A percentile compares a stretch with the other conserved stretches of the same genome.
phyloP scores from a whole-genome alignment of 2,113 vertebrate species.

The Semicossyphus pulcher region DNA sequence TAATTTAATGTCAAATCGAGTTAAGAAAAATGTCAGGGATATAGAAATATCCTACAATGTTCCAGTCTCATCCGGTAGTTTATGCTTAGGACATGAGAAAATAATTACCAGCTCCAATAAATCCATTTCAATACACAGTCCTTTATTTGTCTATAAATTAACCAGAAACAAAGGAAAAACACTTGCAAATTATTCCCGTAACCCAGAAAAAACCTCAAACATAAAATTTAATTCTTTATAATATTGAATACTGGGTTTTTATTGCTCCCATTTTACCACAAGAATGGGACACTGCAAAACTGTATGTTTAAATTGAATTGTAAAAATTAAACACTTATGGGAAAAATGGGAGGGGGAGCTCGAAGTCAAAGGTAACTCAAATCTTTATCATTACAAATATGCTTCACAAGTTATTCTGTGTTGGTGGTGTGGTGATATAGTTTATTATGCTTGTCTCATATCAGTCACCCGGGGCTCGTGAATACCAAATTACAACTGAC shows the following conservation, averaged over 20 bases:
- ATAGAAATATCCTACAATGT: neutral
- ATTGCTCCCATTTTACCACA: conserved; percentile 20
- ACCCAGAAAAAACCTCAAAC: conserved; percentile 10
- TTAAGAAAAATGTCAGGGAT: too few relatives aligned
- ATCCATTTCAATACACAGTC: conserved; percentile 45
- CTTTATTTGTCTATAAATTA: conserved; percentile 77
- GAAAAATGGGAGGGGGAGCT: neutral
- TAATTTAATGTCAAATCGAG: too few relatives aligned
- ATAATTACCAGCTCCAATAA: neutral
- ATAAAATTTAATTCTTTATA: conserved; percentile 1
- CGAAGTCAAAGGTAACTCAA: conserved; percentile 8
- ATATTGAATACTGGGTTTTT: neutral
- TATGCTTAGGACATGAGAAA: neutral
- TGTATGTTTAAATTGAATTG: conserved; percentile 25
- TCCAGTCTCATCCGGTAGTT: neutral
- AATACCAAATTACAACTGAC: conserved; percentile 26
- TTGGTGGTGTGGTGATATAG: conserved; percentile 5
- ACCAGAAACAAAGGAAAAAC: conserved; percentile 34
- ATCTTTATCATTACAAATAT: conserved; percentile 1
- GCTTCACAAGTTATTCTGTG: neutral
- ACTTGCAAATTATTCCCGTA: conserved; percentile 1
- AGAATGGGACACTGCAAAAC: conserved; percentile 2
- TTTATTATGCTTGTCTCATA: neutral
- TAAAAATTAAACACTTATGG: conserved; percentile 9
- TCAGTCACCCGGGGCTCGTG: neutral